These are phyloP conservation scores for Villa cingulata DNA, from an alignment of 2,888 invertebrate species.

Conservation along the genomic window DNA sequence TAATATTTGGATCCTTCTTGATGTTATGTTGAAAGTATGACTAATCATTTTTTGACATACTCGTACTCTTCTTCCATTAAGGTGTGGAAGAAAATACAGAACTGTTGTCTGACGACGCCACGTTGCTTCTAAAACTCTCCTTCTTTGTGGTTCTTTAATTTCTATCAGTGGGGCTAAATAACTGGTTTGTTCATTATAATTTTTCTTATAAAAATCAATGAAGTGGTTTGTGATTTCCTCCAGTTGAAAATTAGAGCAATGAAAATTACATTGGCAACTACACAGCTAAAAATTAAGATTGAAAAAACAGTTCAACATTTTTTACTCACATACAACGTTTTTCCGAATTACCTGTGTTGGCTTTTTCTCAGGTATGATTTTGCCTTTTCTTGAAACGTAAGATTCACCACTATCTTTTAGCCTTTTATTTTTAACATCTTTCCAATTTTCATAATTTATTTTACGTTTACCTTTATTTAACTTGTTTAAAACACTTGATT, in stretches of 20 bases:
- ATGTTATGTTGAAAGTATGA: background rate
- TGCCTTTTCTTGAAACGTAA: background rate
- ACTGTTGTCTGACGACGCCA: background rate
- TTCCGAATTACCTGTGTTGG: background rate
- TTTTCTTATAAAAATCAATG: background rate
- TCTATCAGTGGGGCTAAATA: background rate
- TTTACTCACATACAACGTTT: background rate
- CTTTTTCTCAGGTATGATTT: background rate
- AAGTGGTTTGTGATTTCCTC: background rate
- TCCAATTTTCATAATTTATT: background rate
- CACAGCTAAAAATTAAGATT: background rate
- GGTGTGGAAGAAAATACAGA: background rate
- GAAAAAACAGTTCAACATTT: background rate
- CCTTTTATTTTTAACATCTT: background rate
- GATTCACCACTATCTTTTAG: background rate
- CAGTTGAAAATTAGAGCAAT: background rate
- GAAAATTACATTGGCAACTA: background rate
- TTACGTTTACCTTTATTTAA: background rate
- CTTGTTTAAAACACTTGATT: no score
- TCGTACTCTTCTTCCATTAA: background rate
- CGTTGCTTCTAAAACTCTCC: background rate
- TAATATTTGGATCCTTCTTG: background rate
- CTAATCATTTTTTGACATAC: background rate
- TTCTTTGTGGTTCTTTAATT: background rate
- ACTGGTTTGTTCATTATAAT: background rate